phyloP scores from a whole-genome alignment of 2,797 vertebrate genomes.

The Anabacerthia variegaticeps region DNA sequence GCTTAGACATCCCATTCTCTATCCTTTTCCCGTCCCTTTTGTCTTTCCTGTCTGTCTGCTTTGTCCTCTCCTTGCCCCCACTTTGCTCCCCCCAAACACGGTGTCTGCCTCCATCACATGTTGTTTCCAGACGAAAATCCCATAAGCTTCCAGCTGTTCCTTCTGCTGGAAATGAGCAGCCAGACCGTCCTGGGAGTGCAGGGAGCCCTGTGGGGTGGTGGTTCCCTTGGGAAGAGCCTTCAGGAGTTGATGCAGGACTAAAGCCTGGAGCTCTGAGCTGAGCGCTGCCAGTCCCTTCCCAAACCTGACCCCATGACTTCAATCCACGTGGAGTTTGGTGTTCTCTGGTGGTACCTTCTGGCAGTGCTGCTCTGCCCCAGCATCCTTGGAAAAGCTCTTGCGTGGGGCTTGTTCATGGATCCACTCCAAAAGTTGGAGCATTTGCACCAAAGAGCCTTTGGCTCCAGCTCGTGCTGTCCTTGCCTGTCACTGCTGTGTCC shows the following conservation, averaged over 20 bases:
- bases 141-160: background rate
- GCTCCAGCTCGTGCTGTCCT: background rate
- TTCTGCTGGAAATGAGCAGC: background rate
- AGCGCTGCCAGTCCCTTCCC: background rate
- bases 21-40: background rate
- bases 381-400: background rate
- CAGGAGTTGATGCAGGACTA: background rate
- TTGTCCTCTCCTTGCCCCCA: background rate
- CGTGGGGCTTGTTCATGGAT: accelerated
- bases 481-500: background rate
- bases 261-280: background rate
- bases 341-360: background rate
- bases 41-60: background rate
- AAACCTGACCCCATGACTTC: accelerated
- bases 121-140: background rate
- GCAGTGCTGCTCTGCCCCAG: background rate
- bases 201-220: background rate
- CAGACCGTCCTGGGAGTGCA: accelerated
- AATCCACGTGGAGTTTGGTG: accelerated
- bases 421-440: background rate
- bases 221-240: background rate
- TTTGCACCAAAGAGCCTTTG: accelerated
- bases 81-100: accelerated
- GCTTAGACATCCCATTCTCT: background rate
- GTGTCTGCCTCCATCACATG: background rate